Conservation (phyloP, 2,113 vertebrate genomes). For the Azemiops feae region DNA sequence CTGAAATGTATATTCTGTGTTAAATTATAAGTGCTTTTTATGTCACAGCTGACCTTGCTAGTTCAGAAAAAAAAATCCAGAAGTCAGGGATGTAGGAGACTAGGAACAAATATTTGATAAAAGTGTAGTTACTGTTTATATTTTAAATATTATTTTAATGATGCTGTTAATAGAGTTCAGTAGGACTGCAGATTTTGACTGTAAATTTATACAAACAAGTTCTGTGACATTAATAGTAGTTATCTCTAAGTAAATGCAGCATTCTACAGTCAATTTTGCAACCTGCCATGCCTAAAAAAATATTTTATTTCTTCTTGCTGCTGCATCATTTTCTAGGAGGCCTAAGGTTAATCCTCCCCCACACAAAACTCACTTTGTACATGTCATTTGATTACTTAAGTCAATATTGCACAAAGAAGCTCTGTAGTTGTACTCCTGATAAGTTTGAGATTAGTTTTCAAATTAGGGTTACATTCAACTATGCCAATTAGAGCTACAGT, state of each 20-base stretch:
- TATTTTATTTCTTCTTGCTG: not conserved
- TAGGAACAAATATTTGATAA: not conserved
- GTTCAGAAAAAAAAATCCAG: not conserved
- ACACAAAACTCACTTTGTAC: not conserved
- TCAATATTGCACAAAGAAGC: constrained; percentile 17
- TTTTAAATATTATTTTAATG: not conserved
- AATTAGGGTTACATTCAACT: constrained; percentile 49
- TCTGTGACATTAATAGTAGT: no score
- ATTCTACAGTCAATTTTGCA: not conserved
- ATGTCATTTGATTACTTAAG: constrained; percentile 16
- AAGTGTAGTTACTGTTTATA: not conserved
- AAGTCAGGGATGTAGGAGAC: not conserved
- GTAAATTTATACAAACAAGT: not conserved
- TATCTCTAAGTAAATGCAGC: not conserved
- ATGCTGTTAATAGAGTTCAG: not conserved
- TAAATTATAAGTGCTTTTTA: not conserved
- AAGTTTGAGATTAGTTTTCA: constrained; percentile 43
- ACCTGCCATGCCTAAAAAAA: not conserved
- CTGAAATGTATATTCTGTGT: not conserved
- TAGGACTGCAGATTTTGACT: not conserved
- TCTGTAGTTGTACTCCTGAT: not conserved
- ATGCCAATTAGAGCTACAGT: constrained; percentile 33
- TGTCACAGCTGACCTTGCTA: not conserved
- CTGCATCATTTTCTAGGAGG: not conserved
- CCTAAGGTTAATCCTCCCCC: not conserved